phyloP scores from a whole-genome alignment of 2,888 invertebrate species.

The Acronicta psi region DNA sequence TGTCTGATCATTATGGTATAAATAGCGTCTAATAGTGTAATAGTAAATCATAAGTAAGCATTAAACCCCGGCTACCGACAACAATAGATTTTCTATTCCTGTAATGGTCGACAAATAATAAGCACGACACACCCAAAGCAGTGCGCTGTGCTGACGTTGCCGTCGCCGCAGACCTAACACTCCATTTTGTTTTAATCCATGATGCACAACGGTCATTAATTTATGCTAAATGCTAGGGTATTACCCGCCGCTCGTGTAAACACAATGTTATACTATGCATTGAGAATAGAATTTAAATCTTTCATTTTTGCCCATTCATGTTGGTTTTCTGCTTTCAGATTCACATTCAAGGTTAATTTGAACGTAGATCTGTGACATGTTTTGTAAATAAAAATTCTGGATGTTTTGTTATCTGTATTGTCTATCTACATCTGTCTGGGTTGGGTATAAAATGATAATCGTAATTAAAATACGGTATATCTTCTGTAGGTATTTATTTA shows the following conservation, averaged over 20 bases:
- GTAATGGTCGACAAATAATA: no score
- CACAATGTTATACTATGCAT: conserved; percentile 52
- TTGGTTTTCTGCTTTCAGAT: conserved; percentile 38
- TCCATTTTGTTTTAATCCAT: conserved; percentile 41
- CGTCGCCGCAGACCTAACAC: neutral
- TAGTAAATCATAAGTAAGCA: no score
- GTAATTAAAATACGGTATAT: no score
- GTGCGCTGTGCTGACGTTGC: no score
- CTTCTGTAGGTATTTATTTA: no score
- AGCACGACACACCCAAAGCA: no score
- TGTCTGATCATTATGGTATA: no score
- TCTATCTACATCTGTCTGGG: no score
- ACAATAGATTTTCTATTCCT: no score
- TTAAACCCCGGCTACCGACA: no score
- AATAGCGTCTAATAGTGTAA: no score
- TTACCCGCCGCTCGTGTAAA: conserved; percentile 45
- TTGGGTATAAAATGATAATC: neutral
- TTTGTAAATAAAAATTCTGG: conserved; percentile 7
- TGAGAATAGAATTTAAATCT: conserved; percentile 51
- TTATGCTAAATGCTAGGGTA: conserved; percentile 61
- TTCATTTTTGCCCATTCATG: conserved; percentile 30
- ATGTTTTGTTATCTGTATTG: no score
- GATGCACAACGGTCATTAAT: conserved; percentile 58
- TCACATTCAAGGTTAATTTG: conserved; percentile 43
- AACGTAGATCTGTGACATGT: conserved; percentile 24